Percentiles rank a stretch among this genome's conserved stretches.
Conservation (phyloP, 2,888 invertebrate species). For the Acleris laterana region DNA sequence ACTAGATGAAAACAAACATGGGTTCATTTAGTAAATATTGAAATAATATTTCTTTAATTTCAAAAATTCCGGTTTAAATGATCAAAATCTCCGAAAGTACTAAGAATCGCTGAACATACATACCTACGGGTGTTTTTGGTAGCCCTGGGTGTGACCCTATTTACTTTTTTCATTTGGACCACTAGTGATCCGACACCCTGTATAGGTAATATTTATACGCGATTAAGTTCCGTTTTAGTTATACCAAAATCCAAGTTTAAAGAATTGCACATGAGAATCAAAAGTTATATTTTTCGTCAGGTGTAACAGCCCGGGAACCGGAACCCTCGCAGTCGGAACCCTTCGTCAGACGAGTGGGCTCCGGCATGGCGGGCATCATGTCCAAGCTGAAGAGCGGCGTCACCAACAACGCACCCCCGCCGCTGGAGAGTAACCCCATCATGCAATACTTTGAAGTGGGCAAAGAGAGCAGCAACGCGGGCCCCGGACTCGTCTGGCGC, state of each 20-base stretch:
- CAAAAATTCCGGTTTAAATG: no score
- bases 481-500: slow-evolving; percentile 96
- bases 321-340: slow-evolving; percentile 44
- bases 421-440: slow-evolving; percentile 90
- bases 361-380: slow-evolving; percentile 62
- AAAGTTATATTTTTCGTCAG: slow-evolving; percentile 36
- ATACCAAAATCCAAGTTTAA: background rate
- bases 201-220: no score
- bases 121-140: no score
- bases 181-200: no score
- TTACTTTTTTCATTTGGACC: no score
- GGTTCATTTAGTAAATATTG: no score
- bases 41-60: no score
- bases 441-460: slow-evolving; percentile 94
- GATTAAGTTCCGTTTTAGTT: background rate
- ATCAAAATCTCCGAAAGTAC: no score
- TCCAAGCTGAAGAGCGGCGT: slow-evolving; percentile 56
- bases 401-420: slow-evolving; percentile 49
- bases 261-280: background rate
- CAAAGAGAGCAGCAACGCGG: slow-evolving; percentile 90
- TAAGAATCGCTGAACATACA: no score
- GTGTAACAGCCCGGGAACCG: slow-evolving; percentile 42
- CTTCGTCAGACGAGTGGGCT: slow-evolving; percentile 44
- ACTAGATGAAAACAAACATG: no score
- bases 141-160: no score